Percentiles rank a stretch among this genome's conserved stretches.
Conservation (phyloP, 2,888 invertebrate species). For the Euzophera pinguis region DNA sequence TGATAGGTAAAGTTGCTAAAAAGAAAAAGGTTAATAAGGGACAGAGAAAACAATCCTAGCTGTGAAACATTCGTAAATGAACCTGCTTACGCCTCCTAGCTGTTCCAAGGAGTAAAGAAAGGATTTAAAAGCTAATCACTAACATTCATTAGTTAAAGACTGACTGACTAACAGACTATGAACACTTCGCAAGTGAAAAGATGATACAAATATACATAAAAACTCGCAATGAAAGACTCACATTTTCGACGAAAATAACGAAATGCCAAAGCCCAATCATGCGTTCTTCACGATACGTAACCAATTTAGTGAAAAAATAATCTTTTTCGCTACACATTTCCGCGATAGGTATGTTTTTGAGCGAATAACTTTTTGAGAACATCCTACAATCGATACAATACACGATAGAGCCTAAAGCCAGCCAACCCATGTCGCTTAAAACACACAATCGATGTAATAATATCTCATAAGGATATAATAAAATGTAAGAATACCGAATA, state of each 20-base stretch:
- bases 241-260: not conserved
- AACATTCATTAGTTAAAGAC: too few relatives aligned
- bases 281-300: conserved; percentile 3
- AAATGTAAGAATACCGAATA: too few relatives aligned
- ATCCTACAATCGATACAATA: conserved; percentile 6
- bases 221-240: not conserved
- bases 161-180: too few relatives aligned
- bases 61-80: too few relatives aligned
- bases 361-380: conserved; percentile 5
- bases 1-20: too few relatives aligned
- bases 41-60: too few relatives aligned
- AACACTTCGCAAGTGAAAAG: too few relatives aligned
- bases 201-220: not conserved
- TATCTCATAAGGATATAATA: not conserved
- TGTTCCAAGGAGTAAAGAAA: too few relatives aligned
- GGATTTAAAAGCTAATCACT: too few relatives aligned
- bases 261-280: conserved; percentile 6
- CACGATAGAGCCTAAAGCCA: not conserved
- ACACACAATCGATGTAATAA: not conserved
- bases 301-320: conserved; percentile 11
- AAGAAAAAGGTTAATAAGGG: too few relatives aligned
- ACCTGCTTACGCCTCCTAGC: too few relatives aligned
- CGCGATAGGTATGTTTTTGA: not conserved
- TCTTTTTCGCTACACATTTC: conserved; percentile 12
- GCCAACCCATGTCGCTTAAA: not conserved